Evolutionary conservation across 2,888 invertebrate species (phyloP).

Genomic region (Meliscaeva auricollis): DNA sequence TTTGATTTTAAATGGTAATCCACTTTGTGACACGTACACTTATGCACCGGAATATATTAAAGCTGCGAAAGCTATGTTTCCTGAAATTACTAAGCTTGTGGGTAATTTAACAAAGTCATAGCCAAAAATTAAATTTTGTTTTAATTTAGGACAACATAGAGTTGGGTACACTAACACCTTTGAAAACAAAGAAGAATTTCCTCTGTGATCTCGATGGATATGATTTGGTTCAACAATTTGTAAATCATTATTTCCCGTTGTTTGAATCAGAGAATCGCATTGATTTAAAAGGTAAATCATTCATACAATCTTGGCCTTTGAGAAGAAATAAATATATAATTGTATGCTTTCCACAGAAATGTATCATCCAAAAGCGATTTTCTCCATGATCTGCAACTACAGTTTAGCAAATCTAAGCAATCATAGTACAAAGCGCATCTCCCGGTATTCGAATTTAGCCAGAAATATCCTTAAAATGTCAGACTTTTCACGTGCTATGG

Average conservation of each 20-base stretch:
- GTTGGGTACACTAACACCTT: constrained; percentile 76
- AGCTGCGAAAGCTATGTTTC: constrained; percentile 79
- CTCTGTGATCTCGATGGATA: constrained; percentile 80
- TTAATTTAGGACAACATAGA: constrained; percentile 79
- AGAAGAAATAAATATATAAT: background rate
- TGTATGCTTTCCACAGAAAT: constrained; percentile 62
- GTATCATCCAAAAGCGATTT: constrained; percentile 78
- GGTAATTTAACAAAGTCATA: background rate
- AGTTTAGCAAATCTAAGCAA: constrained; percentile 72
- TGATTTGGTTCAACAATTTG: constrained; percentile 80
- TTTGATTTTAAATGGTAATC: constrained; percentile 81
- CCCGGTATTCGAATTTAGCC: constrained; percentile 79
- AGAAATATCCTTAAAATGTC: constrained; percentile 79
- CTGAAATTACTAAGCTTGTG: constrained; percentile 79
- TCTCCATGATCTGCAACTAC: constrained; percentile 80
- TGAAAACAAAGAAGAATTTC: constrained; percentile 80
- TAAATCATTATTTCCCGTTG: constrained; percentile 78
- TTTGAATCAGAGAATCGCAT: constrained; percentile 79
- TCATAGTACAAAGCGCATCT: constrained; percentile 78
- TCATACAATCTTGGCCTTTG: background rate
- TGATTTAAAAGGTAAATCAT: constrained; percentile 77
- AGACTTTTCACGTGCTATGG: constrained; percentile 77
- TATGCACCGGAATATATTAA: constrained; percentile 80
- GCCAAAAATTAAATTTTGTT: background rate
- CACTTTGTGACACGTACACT: constrained; percentile 79